These are phyloP conservation scores for Aspidiotus rigidus DNA, from an alignment of 2,888 invertebrate species.

Conservation along the genomic window DNA sequence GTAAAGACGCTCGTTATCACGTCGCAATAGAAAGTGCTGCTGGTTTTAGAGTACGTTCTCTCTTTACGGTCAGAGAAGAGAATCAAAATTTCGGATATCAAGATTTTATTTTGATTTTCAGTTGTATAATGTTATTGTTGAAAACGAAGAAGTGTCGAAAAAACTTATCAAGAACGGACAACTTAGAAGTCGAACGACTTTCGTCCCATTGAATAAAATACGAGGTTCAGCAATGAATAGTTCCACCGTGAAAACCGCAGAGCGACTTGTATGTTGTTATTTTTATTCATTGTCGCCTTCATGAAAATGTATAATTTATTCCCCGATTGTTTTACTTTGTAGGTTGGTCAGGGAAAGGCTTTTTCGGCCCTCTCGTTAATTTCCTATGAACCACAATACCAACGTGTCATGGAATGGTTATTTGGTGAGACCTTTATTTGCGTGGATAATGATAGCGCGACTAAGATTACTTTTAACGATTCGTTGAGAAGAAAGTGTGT, in stretches of 20 bases:
- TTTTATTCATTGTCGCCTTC: not conserved
- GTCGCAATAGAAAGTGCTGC: slow-evolving; percentile 78
- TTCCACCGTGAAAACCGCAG: slow-evolving; percentile 55
- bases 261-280: slow-evolving; percentile 53
- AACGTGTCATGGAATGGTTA: slow-evolving; percentile 74
- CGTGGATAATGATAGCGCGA: slow-evolving; percentile 67
- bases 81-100: not conserved
- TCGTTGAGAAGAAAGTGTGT: slow-evolving; percentile 61
- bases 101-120: slow-evolving; percentile 44
- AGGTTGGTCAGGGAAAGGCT: slow-evolving; percentile 44
- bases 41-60: slow-evolving; percentile 62
- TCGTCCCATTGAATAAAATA: slow-evolving; percentile 88
- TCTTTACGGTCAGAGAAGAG: not conserved
- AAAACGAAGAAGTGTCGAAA: slow-evolving; percentile 75
- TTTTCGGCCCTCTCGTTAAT: slow-evolving; percentile 71
- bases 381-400: slow-evolving; percentile 54
- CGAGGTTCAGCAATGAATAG: slow-evolving; percentile 49
- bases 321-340: slow-evolving; percentile 6
- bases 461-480: slow-evolving; percentile 67
- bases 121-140: slow-evolving; percentile 85
- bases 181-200: slow-evolving; percentile 68
- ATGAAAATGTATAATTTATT: not conserved
- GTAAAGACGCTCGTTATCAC: slow-evolving; percentile 59
- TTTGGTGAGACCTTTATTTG: slow-evolving; percentile 83
- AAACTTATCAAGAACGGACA: slow-evolving; percentile 72